Percentiles rank a stretch among this genome's conserved stretches.
These are phyloP conservation scores for Camelus bactrianus DNA, from an alignment of 2,113 vertebrate genomes.

Conservation along the genomic window DNA sequence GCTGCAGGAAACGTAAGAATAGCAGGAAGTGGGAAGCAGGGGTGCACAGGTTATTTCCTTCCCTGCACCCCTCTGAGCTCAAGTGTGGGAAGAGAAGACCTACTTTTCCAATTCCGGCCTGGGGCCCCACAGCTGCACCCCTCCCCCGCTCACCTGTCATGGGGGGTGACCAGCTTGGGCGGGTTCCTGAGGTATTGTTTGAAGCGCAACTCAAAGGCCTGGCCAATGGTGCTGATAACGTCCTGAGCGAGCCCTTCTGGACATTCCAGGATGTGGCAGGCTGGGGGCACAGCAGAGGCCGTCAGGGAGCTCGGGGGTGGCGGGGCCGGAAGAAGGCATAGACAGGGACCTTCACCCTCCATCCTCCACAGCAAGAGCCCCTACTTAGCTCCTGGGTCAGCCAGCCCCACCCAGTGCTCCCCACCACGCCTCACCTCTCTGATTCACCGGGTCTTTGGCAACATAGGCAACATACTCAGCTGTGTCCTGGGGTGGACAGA, in stretches of 20 bases:
- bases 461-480: slow-evolving; percentile 92
- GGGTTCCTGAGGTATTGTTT: slow-evolving; percentile 99
- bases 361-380: neutral
- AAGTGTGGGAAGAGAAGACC: neutral
- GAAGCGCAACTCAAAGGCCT: slow-evolving; percentile 98
- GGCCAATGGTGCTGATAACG: slow-evolving; percentile 99
- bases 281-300: slow-evolving; percentile 80
- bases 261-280: slow-evolving; percentile 98
- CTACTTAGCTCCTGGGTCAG: neutral
- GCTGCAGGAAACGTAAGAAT: slow-evolving; percentile 32
- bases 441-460: slow-evolving; percentile 99
- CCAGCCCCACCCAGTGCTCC: neutral
- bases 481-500: slow-evolving; percentile 84
- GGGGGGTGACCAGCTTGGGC: slow-evolving; percentile 97
- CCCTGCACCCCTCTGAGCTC: neutral
- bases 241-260: slow-evolving; percentile 97
- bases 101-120: neutral
- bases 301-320: neutral
- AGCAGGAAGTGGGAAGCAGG: slow-evolving; percentile 48
- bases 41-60: neutral
- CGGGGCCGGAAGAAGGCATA: neutral
- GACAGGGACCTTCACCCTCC: neutral
- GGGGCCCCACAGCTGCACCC: neutral
- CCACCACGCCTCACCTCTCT: slow-evolving; percentile 92
- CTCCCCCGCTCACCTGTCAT: slow-evolving; percentile 91